These are phyloP conservation scores for Camelus bactrianus DNA, from an alignment of 2,113 vertebrate genomes.

Conservation along the genomic window DNA sequence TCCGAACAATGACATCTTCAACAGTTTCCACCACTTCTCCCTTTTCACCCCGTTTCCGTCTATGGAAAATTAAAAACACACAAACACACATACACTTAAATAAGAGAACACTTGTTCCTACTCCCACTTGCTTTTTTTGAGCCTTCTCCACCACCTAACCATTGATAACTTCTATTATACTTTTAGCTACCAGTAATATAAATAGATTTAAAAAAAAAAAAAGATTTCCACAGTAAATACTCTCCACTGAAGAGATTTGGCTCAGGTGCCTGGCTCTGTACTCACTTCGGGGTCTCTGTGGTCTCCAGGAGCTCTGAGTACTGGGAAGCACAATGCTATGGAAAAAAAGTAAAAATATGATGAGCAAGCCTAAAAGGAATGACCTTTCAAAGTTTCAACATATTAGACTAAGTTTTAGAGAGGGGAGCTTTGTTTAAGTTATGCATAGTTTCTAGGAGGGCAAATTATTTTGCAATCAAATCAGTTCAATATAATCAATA, in stretches of 20 bases:
- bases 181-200: neutral
- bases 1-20: conserved; percentile 98
- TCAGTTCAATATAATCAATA: conserved; percentile 46
- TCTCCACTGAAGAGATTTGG: neutral
- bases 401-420: neutral
- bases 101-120: conserved; percentile 26
- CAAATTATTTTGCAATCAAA: conserved; percentile 35
- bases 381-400: conserved; percentile 45
- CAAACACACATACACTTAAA: neutral
- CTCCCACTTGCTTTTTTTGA: conserved; percentile 9
- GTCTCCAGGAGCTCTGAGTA: conserved; percentile 98
- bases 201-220: neutral
- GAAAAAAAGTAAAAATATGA: conserved; percentile 73
- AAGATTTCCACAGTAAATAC: conserved; percentile 1
- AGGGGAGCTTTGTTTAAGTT: neutral
- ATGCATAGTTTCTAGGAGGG: neutral
- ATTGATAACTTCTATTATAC: neutral
- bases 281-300: conserved; percentile 99
- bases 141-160: conserved; percentile 12
- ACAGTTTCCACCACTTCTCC: conserved; percentile 99
- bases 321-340: conserved; percentile 98
- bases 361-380: conserved; percentile 59
- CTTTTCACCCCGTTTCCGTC: conserved; percentile 98
- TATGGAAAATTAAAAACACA: conserved; percentile 71
- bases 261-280: conserved; percentile 70